Evolutionary conservation across 2,797 vertebrate genomes (phyloP).

Genomic region (Sibirionetta formosa): DNA sequence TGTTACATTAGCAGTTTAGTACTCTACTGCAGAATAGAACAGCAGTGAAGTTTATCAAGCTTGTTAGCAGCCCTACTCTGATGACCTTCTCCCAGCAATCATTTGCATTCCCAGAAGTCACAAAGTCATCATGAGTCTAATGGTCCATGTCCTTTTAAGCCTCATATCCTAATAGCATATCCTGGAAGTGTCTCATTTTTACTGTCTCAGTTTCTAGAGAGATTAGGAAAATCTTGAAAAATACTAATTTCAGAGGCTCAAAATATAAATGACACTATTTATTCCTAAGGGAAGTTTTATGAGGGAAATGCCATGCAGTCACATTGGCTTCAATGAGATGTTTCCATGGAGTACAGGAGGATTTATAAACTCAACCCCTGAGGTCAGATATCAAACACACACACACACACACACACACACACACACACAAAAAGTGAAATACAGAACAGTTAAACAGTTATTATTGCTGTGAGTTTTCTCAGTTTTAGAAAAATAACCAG

Average conservation of each 20-base stretch:
- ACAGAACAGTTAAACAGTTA: neutral
- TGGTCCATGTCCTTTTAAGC: neutral
- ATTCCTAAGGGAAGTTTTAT: neutral
- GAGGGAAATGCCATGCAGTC: neutral
- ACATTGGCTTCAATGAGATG: neutral
- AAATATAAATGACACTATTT: fast-evolving
- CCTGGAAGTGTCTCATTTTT: neutral
- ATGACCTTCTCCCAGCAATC: neutral
- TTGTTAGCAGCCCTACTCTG: neutral
- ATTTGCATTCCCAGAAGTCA: neutral
- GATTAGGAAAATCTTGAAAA: neutral
- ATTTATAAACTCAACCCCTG: neutral
- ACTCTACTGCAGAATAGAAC: neutral
- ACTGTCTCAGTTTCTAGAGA: neutral
- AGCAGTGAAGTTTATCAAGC: neutral
- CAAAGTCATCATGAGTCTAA: neutral
- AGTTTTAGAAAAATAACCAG: neutral
- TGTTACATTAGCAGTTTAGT: neutral
- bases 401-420: too few relatives aligned
- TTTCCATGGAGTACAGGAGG: neutral
- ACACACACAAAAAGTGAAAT: too few relatives aligned
- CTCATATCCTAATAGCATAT: neutral
- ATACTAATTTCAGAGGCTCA: neutral
- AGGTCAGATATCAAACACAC: neutral
- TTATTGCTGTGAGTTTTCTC: neutral